These are phyloP conservation scores for Diuraphis noxia DNA, from an alignment of 1,140 invertebrate genomes.

Conservation along the genomic window DNA sequence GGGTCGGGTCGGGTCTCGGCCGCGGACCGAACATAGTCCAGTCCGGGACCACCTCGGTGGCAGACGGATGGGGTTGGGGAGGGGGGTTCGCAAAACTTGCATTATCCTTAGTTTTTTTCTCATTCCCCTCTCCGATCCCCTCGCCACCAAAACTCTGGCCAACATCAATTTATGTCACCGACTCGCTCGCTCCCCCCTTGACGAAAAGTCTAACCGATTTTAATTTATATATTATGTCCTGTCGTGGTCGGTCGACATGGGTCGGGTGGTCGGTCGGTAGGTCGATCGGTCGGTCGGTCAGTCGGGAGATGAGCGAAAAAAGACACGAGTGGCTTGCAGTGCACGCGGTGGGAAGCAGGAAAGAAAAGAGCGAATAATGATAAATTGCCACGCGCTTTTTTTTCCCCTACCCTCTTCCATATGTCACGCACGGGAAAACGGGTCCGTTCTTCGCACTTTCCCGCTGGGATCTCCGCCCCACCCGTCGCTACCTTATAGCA, in stretches of 20 bases:
- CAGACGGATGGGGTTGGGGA: background rate
- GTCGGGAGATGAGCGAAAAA: background rate
- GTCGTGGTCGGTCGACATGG: background rate
- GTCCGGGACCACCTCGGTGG: background rate
- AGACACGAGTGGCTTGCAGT: background rate
- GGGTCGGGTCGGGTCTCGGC: background rate
- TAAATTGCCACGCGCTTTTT: constrained; percentile 36
- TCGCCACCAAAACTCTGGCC: constrained; percentile 40
- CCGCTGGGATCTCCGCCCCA: background rate
- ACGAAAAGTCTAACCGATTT: constrained; percentile 36
- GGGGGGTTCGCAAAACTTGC: constrained; percentile 10
- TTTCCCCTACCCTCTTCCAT: background rate
- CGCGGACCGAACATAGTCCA: background rate
- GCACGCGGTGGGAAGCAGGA: background rate
- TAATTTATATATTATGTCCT: constrained; percentile 41
- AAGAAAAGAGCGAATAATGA: constrained; percentile 41
- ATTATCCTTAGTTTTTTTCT: constrained; percentile 39
- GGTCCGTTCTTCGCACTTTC: background rate
- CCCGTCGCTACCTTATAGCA: too few species aligned
- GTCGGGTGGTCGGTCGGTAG: background rate
- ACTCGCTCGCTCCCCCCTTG: background rate
- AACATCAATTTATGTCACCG: constrained; percentile 48
- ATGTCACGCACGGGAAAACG: background rate
- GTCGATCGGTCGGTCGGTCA: background rate
- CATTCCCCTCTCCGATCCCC: too few species aligned